phyloP scores from a whole-genome alignment of 2,888 invertebrate species.

The Opisthograptis luteolata region DNA sequence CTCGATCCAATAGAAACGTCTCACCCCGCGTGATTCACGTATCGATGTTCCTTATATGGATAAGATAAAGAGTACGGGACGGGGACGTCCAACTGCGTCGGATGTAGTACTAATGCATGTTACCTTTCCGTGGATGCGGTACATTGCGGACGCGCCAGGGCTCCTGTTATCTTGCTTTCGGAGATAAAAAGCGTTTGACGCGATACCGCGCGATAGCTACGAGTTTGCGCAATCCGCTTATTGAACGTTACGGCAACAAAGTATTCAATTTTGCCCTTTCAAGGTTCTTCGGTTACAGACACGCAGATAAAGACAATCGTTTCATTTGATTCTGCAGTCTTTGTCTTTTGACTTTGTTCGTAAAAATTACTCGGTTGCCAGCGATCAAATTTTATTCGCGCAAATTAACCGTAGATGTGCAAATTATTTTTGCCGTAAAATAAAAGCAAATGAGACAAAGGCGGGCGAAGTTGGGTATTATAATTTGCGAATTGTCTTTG shows the following conservation, averaged over 20 bases:
- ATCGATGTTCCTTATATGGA: conserved; percentile 65
- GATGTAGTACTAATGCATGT: conserved; percentile 40
- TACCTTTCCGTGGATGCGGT: conserved; percentile 47
- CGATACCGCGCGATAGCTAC: conserved; percentile 49
- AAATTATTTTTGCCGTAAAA: conserved; percentile 30
- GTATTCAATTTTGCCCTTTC: conserved; percentile 10
- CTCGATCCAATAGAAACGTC: conserved; percentile 59
- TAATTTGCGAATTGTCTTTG: conserved; percentile 37
- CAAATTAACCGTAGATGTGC: no score
- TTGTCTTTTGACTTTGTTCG: conserved; percentile 23
- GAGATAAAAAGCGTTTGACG: conserved; percentile 58
- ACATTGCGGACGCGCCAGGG: conserved; percentile 49
- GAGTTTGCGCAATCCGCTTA: conserved; percentile 45
- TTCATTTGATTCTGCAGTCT: conserved; percentile 18
- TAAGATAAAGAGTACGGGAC: conserved; percentile 53
- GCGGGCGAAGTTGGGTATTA: conserved; percentile 33
- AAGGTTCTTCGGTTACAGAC: conserved; percentile 15
- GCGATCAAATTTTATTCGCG: conserved; percentile 14
- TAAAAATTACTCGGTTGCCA: conserved; percentile 24
- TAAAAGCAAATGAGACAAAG: conserved; percentile 31
- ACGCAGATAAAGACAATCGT: conserved; percentile 15
- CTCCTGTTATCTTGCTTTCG: conserved; percentile 51
- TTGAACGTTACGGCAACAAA: conserved; percentile 23
- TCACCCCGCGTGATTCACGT: conserved; percentile 69
- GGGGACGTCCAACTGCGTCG: conserved; percentile 57